These are phyloP conservation scores for Albula goreensis DNA, from an alignment of 2,113 vertebrate species.

Conservation along the genomic window DNA sequence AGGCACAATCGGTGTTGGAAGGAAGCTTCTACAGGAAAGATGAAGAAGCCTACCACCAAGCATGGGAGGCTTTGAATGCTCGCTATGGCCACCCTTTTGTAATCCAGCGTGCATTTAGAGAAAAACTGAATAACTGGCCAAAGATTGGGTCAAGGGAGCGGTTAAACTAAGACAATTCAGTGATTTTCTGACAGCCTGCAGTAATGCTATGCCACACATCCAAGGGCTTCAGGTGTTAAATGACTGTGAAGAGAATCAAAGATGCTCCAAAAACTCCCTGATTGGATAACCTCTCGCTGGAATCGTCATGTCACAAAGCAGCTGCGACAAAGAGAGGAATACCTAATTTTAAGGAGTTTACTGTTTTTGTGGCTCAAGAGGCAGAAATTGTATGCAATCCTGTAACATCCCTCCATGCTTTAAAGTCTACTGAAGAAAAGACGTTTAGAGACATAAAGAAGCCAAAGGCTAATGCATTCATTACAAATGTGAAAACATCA, in stretches of 20 bases:
- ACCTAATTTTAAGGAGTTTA: constrained; percentile 37
- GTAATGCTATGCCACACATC: constrained; percentile 36
- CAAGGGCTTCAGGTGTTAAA: constrained; percentile 38
- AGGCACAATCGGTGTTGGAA: constrained; percentile 37
- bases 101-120: no score
- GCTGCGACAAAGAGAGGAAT: constrained; percentile 19
- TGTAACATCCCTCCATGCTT: constrained; percentile 30
- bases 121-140: no score
- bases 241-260: constrained; percentile 44
- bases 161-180: no score
- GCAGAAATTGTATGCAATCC: constrained; percentile 42
- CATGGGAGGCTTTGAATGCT: no score
- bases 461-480: constrained; percentile 27
- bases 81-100: no score
- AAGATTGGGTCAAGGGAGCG: no score
- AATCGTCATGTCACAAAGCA: constrained; percentile 39
- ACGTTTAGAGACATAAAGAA: constrained; percentile 19
- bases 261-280: constrained; percentile 36
- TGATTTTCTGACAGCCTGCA: no score
- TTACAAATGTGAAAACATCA: constrained; percentile 28
- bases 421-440: constrained; percentile 28
- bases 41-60: background rate
- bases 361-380: constrained; percentile 36
- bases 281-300: constrained; percentile 41
- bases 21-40: constrained; percentile 37